These are phyloP conservation scores for Pseudomugil gertrudae DNA, from an alignment of 2,797 vertebrate genomes.

Conservation along the genomic window DNA sequence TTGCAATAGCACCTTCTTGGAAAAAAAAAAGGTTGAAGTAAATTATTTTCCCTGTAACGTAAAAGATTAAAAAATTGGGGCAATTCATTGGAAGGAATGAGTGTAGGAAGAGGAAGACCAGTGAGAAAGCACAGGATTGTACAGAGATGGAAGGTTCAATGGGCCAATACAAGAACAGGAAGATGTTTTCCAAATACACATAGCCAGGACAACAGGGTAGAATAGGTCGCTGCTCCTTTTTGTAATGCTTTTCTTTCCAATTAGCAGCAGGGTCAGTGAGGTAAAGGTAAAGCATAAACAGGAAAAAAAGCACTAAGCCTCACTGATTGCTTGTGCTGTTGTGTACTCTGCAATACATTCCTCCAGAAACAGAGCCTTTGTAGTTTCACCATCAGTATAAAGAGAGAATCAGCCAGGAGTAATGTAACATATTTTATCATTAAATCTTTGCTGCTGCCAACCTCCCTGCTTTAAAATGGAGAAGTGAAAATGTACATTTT, in stretches of 20 bases:
- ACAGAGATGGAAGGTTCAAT: not conserved
- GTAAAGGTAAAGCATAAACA: not conserved
- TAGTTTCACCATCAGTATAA: too few species aligned
- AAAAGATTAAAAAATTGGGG: too few species aligned
- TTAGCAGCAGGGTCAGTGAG: not conserved
- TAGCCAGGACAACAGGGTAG: not conserved
- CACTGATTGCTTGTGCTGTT: not conserved
- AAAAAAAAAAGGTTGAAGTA: too few species aligned
- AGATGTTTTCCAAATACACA: not conserved
- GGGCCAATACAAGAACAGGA: not conserved
- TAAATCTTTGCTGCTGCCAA: not conserved
- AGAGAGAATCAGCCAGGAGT: too few species aligned
- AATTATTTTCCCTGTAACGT: too few species aligned
- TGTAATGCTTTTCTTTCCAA: not conserved
- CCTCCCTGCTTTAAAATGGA: not conserved
- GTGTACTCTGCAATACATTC: not conserved
- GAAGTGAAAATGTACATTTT: not conserved
- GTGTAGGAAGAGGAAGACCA: not conserved
- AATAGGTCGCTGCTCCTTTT: not conserved
- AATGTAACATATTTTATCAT: too few species aligned
- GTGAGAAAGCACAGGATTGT: not conserved
- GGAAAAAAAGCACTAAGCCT: not conserved
- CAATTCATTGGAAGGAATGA: too few species aligned
- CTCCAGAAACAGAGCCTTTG: not conserved
- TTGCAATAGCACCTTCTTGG: too few species aligned